Base-by-base conservation (phyloP, 1,140 invertebrate species). In the Dendrolimus punctatus region DNA sequence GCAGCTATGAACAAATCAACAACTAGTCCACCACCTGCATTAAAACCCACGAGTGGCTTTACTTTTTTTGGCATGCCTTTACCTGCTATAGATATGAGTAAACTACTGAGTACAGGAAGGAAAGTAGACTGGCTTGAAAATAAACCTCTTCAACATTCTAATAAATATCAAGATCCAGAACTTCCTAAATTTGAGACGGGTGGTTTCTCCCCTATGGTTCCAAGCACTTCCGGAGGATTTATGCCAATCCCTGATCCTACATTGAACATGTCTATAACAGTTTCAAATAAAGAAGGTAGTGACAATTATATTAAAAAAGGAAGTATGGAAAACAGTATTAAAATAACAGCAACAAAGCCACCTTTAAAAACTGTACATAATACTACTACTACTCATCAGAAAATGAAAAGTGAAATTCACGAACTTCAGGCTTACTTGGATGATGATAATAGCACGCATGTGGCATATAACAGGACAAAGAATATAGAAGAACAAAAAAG, bases 21-120 rank as follows among this genome's bases (percentile, higher is more conserved):
- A 6, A 77, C 74, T 36, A 82, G 73, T 55, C 71, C 71, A 44
- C 75, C 80, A 7, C 43, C 71, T 10, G 51, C 69, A 40, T 87
- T 83, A 66, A 66, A 71, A 39, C 72, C 87, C 6, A 69, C 53
- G 40, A 87, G 88, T 55, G 78, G 92, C 0, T 95, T 95, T 66
- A 95, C 94, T 8, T 94, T 96, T 64, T 96, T 96, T 66, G 95
- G 95, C 0, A 90, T 95, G 61, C 94, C 95, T 0, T 64, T 96
- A 50, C 93, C 94, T 4, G 90, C 90, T 51, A 71, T 95, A n/a
- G 92, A 91, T 53, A 89, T 94, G 63, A 89, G 87, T 38, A 92
- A 90, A 71, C 76, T 93, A 6, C 91, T 91, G 80, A 91, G 89
- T 51, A 74, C 82, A 62, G 79, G 84, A 38, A 73, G 78, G 49